A percentile compares a stretch with the other conserved stretches of the same genome.
These are phyloP conservation scores for Neostethus bicornis DNA, from an alignment of 2,797 vertebrate species.

Conservation along the genomic window DNA sequence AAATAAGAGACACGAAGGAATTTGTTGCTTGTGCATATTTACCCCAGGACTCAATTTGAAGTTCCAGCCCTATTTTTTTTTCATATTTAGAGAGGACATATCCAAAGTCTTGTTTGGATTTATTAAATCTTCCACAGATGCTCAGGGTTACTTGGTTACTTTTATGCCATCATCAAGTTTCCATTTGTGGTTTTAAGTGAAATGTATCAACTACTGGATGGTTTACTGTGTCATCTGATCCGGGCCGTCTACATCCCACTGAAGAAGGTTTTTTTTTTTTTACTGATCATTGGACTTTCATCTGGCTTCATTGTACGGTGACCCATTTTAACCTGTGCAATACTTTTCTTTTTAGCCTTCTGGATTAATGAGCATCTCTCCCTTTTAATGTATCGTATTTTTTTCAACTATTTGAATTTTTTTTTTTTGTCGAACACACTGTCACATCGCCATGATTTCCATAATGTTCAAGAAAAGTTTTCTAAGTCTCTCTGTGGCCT, in stretches of 20 bases:
- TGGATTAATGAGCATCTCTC: neutral
- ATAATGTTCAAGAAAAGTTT: conserved; percentile 1
- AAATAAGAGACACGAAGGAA: neutral
- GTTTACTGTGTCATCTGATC: neutral
- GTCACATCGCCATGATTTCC: neutral
- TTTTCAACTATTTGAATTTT: conserved; percentile 3
- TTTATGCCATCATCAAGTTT: neutral
- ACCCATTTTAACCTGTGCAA: conserved; percentile 1
- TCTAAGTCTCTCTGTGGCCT: neutral
- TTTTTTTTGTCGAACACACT: neutral
- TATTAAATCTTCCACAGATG: neutral
- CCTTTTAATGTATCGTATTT: conserved; percentile 1
- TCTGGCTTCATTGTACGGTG: neutral
- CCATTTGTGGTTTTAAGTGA: conserved; percentile 4
- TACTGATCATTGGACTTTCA: neutral
- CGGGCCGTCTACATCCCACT: neutral
- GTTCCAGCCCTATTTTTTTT: neutral
- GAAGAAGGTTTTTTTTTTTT: neutral
- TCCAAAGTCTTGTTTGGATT: neutral
- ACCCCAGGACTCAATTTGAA: neutral
- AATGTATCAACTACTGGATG: conserved; percentile 1
- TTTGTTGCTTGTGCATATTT: neutral
- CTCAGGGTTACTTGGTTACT: neutral
- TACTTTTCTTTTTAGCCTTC: neutral
- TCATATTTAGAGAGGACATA: conserved; percentile 1